Conservation (phyloP, 2,113 vertebrate species). For the Vidua chalybeata region DNA sequence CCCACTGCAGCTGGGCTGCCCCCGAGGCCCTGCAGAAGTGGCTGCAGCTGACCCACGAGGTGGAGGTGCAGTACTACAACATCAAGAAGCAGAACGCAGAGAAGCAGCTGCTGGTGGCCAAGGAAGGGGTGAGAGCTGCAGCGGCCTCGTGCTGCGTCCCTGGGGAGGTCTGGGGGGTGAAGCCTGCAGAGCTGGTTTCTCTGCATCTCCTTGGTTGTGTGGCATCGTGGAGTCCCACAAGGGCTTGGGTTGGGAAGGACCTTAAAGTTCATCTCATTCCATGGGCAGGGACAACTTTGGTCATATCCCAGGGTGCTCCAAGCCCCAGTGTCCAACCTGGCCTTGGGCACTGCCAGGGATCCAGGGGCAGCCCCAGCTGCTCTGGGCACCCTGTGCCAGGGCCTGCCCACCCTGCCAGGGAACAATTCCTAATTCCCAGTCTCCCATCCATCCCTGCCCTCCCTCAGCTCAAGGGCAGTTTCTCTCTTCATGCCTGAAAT, state of each 20-base stretch:
- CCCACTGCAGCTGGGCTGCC: constrained; percentile 88
- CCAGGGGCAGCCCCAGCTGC: neutral
- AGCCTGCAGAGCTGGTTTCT: neutral
- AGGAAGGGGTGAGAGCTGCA: constrained; percentile 87
- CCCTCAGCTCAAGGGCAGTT: neutral
- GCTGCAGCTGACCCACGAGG: constrained; percentile 97
- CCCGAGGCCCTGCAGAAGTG: constrained; percentile 94
- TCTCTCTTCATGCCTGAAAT: neutral
- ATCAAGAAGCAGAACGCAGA: constrained; percentile 97
- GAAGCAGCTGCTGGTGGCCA: constrained; percentile 92
- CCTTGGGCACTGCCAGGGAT: neutral
- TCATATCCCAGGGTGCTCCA: neutral
- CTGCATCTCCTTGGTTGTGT: neutral
- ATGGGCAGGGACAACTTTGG: neutral
- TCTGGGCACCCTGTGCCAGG: neutral
- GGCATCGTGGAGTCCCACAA: no score
- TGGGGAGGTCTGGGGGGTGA: neutral
- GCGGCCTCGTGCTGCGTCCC: rapidly evolving
- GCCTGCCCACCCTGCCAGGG: neutral
- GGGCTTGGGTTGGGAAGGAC: neutral
- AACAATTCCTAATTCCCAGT: neutral
- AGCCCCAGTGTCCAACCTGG: neutral
- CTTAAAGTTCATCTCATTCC: neutral
- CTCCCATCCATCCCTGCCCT: neutral
- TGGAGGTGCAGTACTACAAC: constrained; percentile 98